Conservation (phyloP, 2,113 vertebrate genomes). For the Trogon melanurus region DNA sequence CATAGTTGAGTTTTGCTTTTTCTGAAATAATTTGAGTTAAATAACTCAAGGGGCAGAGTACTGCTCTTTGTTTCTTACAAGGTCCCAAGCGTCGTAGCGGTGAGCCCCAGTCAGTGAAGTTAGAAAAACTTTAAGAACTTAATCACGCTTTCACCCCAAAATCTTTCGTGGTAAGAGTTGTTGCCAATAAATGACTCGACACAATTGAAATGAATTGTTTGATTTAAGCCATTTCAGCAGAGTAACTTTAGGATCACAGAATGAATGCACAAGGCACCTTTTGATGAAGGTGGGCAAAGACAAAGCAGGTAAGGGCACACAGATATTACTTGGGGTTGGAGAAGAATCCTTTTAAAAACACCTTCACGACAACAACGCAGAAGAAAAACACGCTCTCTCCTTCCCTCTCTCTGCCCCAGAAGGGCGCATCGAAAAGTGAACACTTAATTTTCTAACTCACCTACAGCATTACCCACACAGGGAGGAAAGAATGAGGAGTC, state of each 20-base stretch:
- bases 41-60: not conserved
- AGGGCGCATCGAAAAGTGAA: not conserved
- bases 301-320: not conserved
- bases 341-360: not conserved
- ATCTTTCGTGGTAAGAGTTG: not conserved
- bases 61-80: not conserved
- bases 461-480: not conserved
- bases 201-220: not conserved
- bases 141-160: not conserved
- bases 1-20: not conserved
- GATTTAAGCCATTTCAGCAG: not conserved
- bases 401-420: not conserved
- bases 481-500: not conserved
- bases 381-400: rapidly evolving
- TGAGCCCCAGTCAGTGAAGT: not conserved
- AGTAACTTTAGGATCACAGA: not conserved
- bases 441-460: not conserved
- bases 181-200: not conserved
- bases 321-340: not conserved
- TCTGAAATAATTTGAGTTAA: not conserved
- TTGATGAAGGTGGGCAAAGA: not conserved
- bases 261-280: not conserved
- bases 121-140: not conserved
- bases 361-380: not conserved
- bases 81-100: not conserved